A percentile compares a stretch with the other conserved stretches of the same genome.
Evolutionary conservation across 2,888 invertebrate species (phyloP).

Genomic region (Acanthococcus lagerstroemiae): DNA sequence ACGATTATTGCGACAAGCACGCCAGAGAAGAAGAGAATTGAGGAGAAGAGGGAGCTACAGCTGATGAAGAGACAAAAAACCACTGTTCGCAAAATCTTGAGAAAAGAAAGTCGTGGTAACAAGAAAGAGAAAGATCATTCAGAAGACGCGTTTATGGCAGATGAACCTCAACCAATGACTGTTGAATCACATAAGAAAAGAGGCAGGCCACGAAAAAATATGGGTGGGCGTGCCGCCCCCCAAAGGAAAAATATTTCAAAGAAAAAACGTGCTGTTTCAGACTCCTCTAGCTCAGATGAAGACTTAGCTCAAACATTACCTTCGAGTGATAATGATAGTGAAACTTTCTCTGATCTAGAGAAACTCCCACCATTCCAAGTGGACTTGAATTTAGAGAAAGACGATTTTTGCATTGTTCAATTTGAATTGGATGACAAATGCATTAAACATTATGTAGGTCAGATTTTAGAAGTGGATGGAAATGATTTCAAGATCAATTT

Average conservation of each 20-base stretch:
- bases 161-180: no score
- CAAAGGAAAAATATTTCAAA: not conserved
- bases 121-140: not conserved
- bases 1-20: not conserved
- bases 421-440: not conserved
- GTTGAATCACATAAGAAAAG: no score
- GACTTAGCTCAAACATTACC: no score
- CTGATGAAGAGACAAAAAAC: not conserved
- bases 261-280: not conserved
- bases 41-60: no score
- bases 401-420: not conserved
- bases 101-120: no score
- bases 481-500: not conserved
- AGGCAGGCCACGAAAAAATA: no score
- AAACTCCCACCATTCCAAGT: not conserved
- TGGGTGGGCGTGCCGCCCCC: no score
- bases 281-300: no score
- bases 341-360: not conserved
- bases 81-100: no score
- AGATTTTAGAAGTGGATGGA: not conserved
- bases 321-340: not conserved
- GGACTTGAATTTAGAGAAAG: not conserved
- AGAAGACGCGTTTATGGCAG: not conserved
- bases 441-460: not conserved
- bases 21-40: no score